Conservation (phyloP, 2,888 invertebrate genomes). For the Scaptomyza flava region DNA sequence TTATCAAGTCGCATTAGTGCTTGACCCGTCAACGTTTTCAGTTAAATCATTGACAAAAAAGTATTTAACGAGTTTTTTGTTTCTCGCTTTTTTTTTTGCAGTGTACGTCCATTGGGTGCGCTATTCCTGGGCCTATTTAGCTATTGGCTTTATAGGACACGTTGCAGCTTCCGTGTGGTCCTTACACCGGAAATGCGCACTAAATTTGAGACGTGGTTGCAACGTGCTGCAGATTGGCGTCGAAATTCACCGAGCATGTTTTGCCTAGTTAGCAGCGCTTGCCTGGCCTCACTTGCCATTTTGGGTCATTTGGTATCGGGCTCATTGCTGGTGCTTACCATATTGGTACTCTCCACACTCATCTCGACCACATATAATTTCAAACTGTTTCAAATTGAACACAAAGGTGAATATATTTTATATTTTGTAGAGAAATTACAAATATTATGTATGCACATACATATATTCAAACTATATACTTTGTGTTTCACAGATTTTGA, state of each 20-base stretch:
- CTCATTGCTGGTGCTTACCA: conserved; percentile 76
- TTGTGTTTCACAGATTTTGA: conserved; percentile 57
- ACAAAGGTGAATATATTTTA: conserved; percentile 66
- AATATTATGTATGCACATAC: background rate
- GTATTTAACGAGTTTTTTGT: background rate
- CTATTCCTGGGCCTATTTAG: conserved; percentile 76
- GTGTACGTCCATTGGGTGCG: conserved; percentile 82
- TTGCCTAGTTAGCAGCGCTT: conserved; percentile 65
- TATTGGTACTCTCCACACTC: conserved; percentile 76
- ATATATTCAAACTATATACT: background rate
- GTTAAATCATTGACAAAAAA: conserved; percentile 26
- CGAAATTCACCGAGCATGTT: conserved; percentile 78
- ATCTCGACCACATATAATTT: conserved; percentile 82
- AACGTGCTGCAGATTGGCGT: conserved; percentile 66
- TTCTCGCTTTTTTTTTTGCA: conserved; percentile 48
- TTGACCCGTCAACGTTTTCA: conserved; percentile 29
- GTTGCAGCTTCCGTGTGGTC: conserved; percentile 76
- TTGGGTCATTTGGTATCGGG: conserved; percentile 82
- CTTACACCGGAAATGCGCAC: conserved; percentile 76
- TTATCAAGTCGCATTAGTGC: conserved; percentile 45
- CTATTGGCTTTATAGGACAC: conserved; percentile 81
- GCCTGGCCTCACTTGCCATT: conserved; percentile 74
- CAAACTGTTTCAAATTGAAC: conserved; percentile 78
- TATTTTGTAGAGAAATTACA: background rate
- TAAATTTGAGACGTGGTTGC: conserved; percentile 58